phyloP scores from a whole-genome alignment of 2,113 vertebrate genomes.

The Platycercus adscitus region DNA sequence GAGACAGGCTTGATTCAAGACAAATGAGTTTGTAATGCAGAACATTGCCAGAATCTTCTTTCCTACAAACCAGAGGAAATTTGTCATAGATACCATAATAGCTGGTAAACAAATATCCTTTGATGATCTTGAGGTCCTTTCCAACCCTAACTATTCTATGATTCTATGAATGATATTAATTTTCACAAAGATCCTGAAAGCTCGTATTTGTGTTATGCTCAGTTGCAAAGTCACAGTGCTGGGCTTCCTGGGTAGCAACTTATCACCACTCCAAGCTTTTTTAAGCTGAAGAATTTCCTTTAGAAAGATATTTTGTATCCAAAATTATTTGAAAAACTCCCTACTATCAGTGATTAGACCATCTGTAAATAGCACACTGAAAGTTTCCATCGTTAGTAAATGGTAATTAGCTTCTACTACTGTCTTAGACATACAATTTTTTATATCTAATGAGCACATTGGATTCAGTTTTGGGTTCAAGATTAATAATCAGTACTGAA shows the following conservation, averaged over 20 bases:
- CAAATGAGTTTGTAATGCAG: neutral
- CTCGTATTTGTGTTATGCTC: rapidly evolving
- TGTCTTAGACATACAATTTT: neutral
- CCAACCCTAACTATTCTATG: too few species aligned
- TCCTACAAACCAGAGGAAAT: neutral
- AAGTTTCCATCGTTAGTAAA: neutral
- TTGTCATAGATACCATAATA: neutral
- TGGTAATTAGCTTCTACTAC: neutral
- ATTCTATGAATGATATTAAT: neutral
- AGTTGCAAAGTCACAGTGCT: neutral
- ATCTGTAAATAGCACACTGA: neutral
- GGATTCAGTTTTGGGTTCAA: neutral
- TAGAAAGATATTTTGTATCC: neutral
- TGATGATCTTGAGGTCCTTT: neutral
- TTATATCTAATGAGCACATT: neutral
- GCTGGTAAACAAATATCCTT: neutral
- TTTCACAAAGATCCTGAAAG: neutral
- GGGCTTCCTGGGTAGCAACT: neutral
- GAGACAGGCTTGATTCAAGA: neutral
- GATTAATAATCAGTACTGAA: neutral
- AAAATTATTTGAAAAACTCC: neutral
- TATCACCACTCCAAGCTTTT: neutral
- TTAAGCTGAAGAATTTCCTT: neutral
- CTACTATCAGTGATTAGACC: neutral
- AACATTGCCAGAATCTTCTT: neutral